Percentiles rank a stretch among this genome's conserved stretches.
Evolutionary conservation across 2,888 invertebrate species (phyloP).

Genomic region (Syrista parreyssii): DNA sequence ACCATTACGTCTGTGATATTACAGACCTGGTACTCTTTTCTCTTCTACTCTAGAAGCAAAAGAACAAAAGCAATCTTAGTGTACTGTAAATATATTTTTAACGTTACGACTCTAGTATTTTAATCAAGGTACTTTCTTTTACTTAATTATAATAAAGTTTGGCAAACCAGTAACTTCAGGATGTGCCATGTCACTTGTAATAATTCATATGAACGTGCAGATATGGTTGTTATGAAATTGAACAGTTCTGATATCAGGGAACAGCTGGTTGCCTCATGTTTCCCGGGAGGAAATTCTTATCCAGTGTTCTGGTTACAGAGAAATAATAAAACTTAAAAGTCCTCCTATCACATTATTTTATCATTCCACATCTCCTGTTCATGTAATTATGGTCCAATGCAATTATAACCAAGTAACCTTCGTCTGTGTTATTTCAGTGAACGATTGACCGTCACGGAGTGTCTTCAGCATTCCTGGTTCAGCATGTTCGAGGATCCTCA

Average conservation of each 20-base stretch:
- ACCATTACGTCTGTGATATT: not conserved
- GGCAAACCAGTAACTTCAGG: not conserved
- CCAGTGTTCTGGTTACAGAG: not conserved
- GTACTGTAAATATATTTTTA: not conserved
- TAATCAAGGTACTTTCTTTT: not conserved
- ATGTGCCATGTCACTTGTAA: not conserved
- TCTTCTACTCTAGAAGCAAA: not conserved
- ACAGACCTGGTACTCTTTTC: not conserved
- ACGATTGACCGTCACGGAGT: slow-evolving; percentile 88
- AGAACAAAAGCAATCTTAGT: not conserved
- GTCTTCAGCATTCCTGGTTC: slow-evolving; percentile 93
- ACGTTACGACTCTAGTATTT: not conserved
- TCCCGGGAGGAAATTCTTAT: slow-evolving; percentile 2
- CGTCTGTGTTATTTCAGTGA: slow-evolving; percentile 72
- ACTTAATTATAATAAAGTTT: not conserved
- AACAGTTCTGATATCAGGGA: not conserved
- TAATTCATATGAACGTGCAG: not conserved
- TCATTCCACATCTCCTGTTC: slow-evolving; percentile 2
- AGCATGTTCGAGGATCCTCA: slow-evolving; percentile 48
- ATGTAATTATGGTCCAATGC: not conserved
- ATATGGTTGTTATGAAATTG: not conserved
- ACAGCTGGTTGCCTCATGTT: not conserved
- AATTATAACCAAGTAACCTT: not conserved
- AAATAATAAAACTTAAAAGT: not conserved
- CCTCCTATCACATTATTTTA: slow-evolving; percentile 7